Evolutionary conservation across 2,113 vertebrate genomes (phyloP), one percentile per base, ranked within the genome.

Genomic region (Hystrix brachyura): DNA sequence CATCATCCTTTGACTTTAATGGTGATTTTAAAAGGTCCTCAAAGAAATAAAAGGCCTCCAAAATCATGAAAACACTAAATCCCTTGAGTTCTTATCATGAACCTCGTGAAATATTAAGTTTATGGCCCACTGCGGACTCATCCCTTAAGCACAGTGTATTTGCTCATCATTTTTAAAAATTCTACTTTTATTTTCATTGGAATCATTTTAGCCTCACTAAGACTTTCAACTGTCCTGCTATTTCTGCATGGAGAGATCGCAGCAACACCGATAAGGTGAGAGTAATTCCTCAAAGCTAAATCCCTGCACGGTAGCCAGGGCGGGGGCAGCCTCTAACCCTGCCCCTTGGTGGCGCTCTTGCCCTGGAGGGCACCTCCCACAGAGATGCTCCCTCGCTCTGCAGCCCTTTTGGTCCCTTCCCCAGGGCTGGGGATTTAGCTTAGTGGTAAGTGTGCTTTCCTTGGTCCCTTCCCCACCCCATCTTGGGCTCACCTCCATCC

Each of bases 311-410:
- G 18, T 74, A 38, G n/a, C 60, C 25, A 34, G 2, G 23, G 21
- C 12, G 38, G 71, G 53, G 53, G 1, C 27, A 21, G 27, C n/a
- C 80, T 15, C 60, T 2, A 1, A n/a, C 1, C 46, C 67, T 4
- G 4, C 14, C 6, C 17, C 8, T 4, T 11, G 51, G 23, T 7
- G 53, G 9, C 7, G 18, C 21, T 17, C 14, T 3, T 27, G 1
- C 55, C 80, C 78, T 29, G 43, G 76, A 34, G 27, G 29, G 21
- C 0, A 2, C 18, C 29, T 13, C 57, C 71, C 64, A 14, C 57
- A 57, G 55, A 71, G 62, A 17, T 5, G 57, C 23, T 80, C 53
- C 11, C 32, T 7, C 53, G 5, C 32, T 7, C 8, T 78, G 8
- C 25, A n/a, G 12, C 53, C 76, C 27, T 69, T 11, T 43, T 23